Evolutionary conservation across 1,140 invertebrate genomes (phyloP), one percentile per base, ranked within the genome.

Genomic region (Oreohelix idahoensis): DNA sequence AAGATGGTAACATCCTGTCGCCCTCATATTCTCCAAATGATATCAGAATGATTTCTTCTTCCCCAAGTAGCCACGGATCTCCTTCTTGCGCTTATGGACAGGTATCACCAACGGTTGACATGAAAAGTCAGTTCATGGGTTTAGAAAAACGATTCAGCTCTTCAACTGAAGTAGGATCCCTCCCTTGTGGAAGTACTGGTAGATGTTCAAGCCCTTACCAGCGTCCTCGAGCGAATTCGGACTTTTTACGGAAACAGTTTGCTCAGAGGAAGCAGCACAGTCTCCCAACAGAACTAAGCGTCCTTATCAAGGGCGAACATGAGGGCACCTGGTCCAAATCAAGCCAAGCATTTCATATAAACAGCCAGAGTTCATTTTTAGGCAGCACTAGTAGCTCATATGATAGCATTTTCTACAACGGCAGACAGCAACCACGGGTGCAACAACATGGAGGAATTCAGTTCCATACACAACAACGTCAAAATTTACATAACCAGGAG

Each of bases 201-300:
- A 15, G 26, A 39, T n/a, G 8, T 11, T 45, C 42, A 1, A 76
- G 74, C 29, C 74, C 74, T 51, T 76, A 76, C 74, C 74, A 76
- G 45, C 38, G 74, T 5, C 39, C 38, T 49, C 17, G 74, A 32
- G 38, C 74, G 13, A 49, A 51, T n/a, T 76, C 74, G 0, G 74
- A 76, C 26, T 51, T 76, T 10, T 17, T 76, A 35, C 74, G 29
- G 26, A 45, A 49, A 23, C 63, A 66, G 63, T 45, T 76, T 20
- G 1, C 39, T 29, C 38, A 35, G 32, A 51, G 20, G n/a, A 76
- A 76, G 26, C 39, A 49, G n/a, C 23, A 49, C 45, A 76, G 74
- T 35, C 74, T 76, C 32, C 74, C 74, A n/a, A 32, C 39, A 20
- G 42, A 76, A 20, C n/a, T 76, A 4, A 51, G n/a, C 23, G 26